These are phyloP conservation scores for Cheiracanthium punctorium DNA, from an alignment of 2,888 invertebrate genomes.

Conservation along the genomic window DNA sequence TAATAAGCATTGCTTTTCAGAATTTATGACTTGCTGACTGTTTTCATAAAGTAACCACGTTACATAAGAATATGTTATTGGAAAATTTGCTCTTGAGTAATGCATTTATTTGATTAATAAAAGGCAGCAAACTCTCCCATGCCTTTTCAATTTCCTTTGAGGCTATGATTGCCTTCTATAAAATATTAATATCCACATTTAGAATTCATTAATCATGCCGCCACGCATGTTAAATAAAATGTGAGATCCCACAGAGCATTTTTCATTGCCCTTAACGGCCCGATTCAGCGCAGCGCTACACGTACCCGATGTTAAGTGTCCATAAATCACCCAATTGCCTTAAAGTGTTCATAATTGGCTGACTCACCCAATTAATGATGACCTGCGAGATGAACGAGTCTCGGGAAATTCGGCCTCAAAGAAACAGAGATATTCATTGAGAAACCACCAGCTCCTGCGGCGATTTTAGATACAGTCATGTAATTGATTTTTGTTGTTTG, in stretches of 20 bases:
- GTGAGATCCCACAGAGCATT: slow-evolving; percentile 17
- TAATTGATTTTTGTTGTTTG: neutral
- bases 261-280: slow-evolving; percentile 13
- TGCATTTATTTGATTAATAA: neutral
- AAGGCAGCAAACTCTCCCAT: neutral
- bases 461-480: neutral
- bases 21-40: too few species aligned
- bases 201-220: slow-evolving; percentile 12
- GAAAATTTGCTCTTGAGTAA: too few species aligned
- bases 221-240: slow-evolving; percentile 10
- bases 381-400: neutral
- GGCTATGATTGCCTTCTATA: neutral
- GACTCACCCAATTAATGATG: slow-evolving; percentile 17
- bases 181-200: neutral
- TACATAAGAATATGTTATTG: too few species aligned
- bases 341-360: slow-evolving; percentile 8
- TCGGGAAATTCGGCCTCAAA: neutral
- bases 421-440: neutral
- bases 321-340: slow-evolving; percentile 13
- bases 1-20: too few species aligned
- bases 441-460: neutral
- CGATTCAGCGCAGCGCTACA: neutral
- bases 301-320: slow-evolving; percentile 4
- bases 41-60: too few species aligned
- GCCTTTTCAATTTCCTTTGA: neutral